Conservation (phyloP, 2,888 invertebrate genomes). For the Dasysyrphus albostriatus region DNA sequence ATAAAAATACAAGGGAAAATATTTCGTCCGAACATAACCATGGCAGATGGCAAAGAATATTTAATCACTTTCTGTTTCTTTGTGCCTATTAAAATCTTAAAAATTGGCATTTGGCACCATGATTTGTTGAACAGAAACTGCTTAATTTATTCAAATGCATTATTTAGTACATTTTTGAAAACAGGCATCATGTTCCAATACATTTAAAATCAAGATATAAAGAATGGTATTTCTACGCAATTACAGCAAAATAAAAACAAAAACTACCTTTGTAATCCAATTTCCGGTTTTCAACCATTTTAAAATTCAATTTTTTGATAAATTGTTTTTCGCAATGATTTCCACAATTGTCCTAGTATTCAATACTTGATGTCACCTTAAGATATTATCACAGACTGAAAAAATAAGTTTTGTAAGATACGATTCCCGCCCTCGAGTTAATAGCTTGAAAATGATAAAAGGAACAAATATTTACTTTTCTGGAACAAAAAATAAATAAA, state of each 20-base stretch:
- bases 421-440: background rate
- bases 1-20: too few species aligned
- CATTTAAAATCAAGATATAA: too few species aligned
- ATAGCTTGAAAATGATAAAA: slow-evolving; percentile 20
- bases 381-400: slow-evolving; percentile 25
- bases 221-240: too few species aligned
- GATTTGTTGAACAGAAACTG: too few species aligned
- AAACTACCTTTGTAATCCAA: slow-evolving; percentile 19
- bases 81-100: too few species aligned
- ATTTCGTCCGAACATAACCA: too few species aligned
- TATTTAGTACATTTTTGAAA: too few species aligned
- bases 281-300: slow-evolving; percentile 7
- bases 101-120: too few species aligned
- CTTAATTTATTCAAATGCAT: too few species aligned
- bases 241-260: background rate
- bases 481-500: background rate
- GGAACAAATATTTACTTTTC: slow-evolving; percentile 20
- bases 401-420: slow-evolving; percentile 5
- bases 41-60: too few species aligned
- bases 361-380: slow-evolving; percentile 3
- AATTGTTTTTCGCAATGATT: background rate
- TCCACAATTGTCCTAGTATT: background rate
- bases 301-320: background rate
- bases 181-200: too few species aligned
- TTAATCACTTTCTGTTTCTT: too few species aligned